phyloP scores from a whole-genome alignment of 2,113 vertebrate species.

The Epinephelus cyanopodus region DNA sequence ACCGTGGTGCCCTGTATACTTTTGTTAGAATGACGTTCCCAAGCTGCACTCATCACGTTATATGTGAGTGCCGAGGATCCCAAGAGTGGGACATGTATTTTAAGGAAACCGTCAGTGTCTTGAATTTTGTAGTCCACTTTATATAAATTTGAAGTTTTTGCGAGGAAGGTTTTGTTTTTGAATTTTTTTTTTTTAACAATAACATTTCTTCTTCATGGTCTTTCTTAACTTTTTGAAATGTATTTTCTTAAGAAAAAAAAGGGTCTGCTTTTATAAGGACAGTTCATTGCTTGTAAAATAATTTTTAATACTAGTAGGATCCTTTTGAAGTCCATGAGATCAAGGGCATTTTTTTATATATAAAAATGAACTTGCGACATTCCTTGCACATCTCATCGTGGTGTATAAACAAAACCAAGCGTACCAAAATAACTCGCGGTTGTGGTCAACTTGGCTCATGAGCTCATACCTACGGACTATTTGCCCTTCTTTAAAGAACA shows the following conservation, averaged over 20 bases:
- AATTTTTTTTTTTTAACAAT: conserved; percentile 59
- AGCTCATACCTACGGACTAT: conserved; percentile 43
- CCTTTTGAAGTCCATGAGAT: conserved; percentile 72
- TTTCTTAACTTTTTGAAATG: conserved; percentile 77
- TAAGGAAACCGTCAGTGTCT: conserved; percentile 85
- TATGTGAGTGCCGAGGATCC: conserved; percentile 54
- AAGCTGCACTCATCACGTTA: conserved; percentile 47
- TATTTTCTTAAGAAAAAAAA: conserved; percentile 80
- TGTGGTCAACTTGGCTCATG: conserved; percentile 53
- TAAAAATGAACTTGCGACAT: conserved; percentile 76
- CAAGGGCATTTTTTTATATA: conserved; percentile 71
- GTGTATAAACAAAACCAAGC: conserved; percentile 62
- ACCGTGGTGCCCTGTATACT: conserved; percentile 76
- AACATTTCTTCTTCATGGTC: conserved; percentile 75
- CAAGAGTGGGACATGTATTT: conserved; percentile 70
- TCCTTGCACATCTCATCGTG: conserved; percentile 75
- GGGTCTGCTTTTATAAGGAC: conserved; percentile 78
- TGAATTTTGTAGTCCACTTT: conserved; percentile 83
- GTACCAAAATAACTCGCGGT: conserved; percentile 61
- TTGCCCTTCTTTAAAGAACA: conserved; percentile 56
- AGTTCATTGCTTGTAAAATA: conserved; percentile 66
- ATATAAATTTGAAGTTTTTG: conserved; percentile 79
- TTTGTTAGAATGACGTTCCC: conserved; percentile 69
- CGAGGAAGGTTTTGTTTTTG: conserved; percentile 71
- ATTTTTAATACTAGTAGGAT: conserved; percentile 65